A percentile compares a stretch with the other conserved stretches of the same genome.
Evolutionary conservation across 2,113 vertebrate species (phyloP).

Genomic region (Apaloderma vittatum): DNA sequence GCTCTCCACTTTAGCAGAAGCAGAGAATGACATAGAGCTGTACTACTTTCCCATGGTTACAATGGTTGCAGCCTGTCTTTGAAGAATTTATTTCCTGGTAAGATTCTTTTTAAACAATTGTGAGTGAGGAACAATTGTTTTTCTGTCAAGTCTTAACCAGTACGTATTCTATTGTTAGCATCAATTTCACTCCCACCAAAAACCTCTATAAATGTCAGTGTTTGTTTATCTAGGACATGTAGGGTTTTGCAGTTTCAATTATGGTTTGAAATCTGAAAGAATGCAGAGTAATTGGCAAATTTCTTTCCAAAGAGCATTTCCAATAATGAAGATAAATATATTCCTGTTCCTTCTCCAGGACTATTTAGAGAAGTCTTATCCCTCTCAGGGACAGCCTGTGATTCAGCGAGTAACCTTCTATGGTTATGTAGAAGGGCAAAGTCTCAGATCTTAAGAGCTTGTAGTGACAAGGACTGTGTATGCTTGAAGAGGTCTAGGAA

Average conservation of each 20-base stretch:
- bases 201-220: background rate
- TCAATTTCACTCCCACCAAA: background rate
- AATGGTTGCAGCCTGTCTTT: background rate
- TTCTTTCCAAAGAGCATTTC: background rate
- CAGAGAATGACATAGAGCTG: background rate
- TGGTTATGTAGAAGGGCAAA: background rate
- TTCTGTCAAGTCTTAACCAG: background rate
- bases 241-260: background rate
- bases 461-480: background rate
- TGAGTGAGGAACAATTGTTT: background rate
- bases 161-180: background rate
- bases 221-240: background rate
- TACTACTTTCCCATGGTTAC: background rate
- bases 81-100: background rate
- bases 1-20: background rate
- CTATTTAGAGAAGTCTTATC: background rate
- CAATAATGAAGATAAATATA: background rate
- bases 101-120: background rate
- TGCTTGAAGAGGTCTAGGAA: background rate
- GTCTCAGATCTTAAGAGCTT: background rate
- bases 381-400: accelerated
- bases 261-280: background rate
- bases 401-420: background rate
- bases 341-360: background rate
- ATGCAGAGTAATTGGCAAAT: background rate